Conservation (phyloP, 2,888 invertebrate genomes). For the Dichetophora obliterata region DNA sequence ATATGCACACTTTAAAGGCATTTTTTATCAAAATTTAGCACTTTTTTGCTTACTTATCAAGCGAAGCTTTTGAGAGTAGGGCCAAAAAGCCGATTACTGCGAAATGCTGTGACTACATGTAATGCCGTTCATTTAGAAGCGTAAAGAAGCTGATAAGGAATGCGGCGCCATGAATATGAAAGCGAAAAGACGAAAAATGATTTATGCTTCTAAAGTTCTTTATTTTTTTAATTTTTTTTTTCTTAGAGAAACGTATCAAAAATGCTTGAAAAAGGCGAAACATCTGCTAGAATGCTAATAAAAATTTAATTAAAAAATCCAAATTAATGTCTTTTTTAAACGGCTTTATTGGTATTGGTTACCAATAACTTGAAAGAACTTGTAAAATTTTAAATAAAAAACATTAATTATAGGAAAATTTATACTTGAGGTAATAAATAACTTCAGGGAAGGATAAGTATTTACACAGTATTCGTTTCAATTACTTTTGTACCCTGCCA, state of each 20-base stretch:
- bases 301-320: too few relatives aligned
- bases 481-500: too few relatives aligned
- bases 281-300: too few relatives aligned
- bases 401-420: too few relatives aligned
- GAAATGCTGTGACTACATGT: not conserved
- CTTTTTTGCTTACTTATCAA: not conserved
- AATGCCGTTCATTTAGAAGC: slow-evolving; percentile 2
- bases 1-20: not conserved
- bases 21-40: not conserved
- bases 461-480: too few relatives aligned
- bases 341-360: too few relatives aligned
- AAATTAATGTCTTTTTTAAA: too few relatives aligned
- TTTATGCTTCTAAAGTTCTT: not conserved
- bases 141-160: not conserved
- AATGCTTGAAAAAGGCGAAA: not conserved
- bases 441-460: too few relatives aligned
- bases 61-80: not conserved
- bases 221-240: not conserved
- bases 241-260: not conserved
- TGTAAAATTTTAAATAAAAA: too few relatives aligned
- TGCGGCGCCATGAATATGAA: not conserved
- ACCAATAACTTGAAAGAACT: too few relatives aligned
- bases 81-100: slow-evolving; percentile 3
- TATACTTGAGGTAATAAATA: too few relatives aligned
- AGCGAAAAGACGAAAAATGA: not conserved